Base-by-base conservation (phyloP, 2,888 invertebrate genomes). In the Leptinotarsa peninsularis region DNA sequence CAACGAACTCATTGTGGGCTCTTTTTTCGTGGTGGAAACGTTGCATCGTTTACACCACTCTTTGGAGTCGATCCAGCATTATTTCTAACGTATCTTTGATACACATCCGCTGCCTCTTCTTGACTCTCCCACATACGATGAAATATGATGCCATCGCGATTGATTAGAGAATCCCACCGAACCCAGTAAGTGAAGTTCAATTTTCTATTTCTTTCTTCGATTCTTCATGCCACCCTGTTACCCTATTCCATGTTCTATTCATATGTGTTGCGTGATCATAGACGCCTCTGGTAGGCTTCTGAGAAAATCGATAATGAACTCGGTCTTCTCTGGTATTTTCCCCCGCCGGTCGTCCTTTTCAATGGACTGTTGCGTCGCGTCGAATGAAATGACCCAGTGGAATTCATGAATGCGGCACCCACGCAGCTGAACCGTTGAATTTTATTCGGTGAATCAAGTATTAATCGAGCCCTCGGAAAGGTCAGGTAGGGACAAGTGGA, bases 381-480 rank as follows among this genome's bases (percentile, higher is more conserved):
- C 43, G 43, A 63, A 33, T 63, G 43, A 63, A 63, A 63, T 43
- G 43, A 43, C 43, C 63, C 33, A 17, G 33, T 63, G 43, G 43
- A 33, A 63, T 63, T 63, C 63, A 43, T 63, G 63, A 63, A 63
- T 43, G 63, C 43, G n/a, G 10, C 63, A 63, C 63, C 33, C 63
- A 63, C 63, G 43, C 63, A 27, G 60, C 23, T 27, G 27, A 60
- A 33, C 17, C 3, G 43, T 33, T 43, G 63, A 63, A 63, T 63
- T 63, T 33, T 43, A 33, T 63, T 63, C 63, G 63, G 43, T 63
- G 63, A 63, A 63, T 63, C 63, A 63, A 58, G 63, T 63, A 43
- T 33, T 43, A 43, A 33, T 63, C 63, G n/a, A 33, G 43, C 43
- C 43, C 43, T 43, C 63, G 5, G 27, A 33, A 63, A 63, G 63